Percentiles rank a stretch among this genome's conserved stretches.
Conservation (phyloP, 2,797 vertebrate species). For the Rhinophrynus dorsalis region DNA sequence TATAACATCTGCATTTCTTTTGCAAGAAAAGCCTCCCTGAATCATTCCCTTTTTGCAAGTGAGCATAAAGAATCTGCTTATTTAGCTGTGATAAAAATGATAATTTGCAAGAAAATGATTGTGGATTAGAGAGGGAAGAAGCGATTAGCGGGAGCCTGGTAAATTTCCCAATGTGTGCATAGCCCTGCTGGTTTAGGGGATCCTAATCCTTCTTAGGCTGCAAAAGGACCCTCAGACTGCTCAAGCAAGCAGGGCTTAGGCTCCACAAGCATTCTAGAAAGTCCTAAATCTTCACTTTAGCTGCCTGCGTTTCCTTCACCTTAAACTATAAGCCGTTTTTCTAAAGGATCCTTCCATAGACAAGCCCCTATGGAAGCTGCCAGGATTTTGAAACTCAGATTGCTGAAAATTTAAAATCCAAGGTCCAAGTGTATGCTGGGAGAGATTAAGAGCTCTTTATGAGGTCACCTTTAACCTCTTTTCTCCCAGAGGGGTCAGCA, state of each 20-base stretch:
- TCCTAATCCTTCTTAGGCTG: constrained; percentile 98
- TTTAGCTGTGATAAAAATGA: constrained; percentile 90
- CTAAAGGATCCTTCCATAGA: constrained; percentile 92
- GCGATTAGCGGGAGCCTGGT: constrained; percentile 84
- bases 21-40: constrained; percentile 52
- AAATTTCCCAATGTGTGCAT: constrained; percentile 77
- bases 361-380: constrained; percentile 83
- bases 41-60: constrained; percentile 55
- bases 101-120: constrained; percentile 91
- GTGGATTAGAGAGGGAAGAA: constrained; percentile 89
- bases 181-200: constrained; percentile 83
- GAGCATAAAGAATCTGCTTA: constrained; percentile 84
- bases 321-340: constrained; percentile 95
- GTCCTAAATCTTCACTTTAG: constrained; percentile 97
- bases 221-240: constrained; percentile 91
- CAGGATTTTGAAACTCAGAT: constrained; percentile 85
- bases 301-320: constrained; percentile 91
- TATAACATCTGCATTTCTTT: constrained; percentile 56
- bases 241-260: constrained; percentile 93
- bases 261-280: constrained; percentile 90
- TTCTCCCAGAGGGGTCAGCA: not conserved
- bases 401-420: constrained; percentile 70
- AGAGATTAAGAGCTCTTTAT: constrained; percentile 30
- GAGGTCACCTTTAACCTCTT: constrained; percentile 35
- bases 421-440: constrained; percentile 18